phyloP scores from a whole-genome alignment of 2,797 vertebrate genomes.

The Anabacerthia variegaticeps region DNA sequence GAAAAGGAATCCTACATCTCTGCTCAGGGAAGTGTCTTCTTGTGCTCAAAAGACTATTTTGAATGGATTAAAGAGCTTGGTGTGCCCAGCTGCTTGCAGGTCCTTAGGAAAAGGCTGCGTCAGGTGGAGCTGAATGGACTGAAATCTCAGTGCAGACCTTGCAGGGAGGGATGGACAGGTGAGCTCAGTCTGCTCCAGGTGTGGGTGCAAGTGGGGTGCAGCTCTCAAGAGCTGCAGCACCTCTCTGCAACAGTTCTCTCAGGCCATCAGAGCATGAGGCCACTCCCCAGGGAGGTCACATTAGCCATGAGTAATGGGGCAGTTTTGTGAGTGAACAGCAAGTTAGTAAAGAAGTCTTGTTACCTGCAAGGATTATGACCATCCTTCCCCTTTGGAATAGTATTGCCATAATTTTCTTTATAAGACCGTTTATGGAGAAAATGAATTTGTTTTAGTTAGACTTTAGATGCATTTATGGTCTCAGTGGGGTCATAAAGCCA shows the following conservation, averaged over 20 bases:
- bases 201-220: background rate
- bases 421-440: background rate
- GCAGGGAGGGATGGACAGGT: background rate
- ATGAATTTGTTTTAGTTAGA: background rate
- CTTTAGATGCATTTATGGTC: background rate
- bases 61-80: background rate
- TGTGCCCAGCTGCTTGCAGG: background rate
- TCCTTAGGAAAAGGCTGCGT: background rate
- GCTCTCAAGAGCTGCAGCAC: background rate
- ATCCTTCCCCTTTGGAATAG: background rate
- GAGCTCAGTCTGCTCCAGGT: accelerated
- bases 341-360: background rate
- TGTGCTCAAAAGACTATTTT: background rate
- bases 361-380: background rate
- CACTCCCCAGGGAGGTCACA: background rate
- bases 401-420: background rate
- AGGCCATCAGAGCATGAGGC: background rate
- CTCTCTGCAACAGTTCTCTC: background rate
- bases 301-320: background rate
- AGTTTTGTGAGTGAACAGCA: background rate
- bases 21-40: background rate
- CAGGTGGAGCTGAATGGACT: background rate
- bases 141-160: background rate
- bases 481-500: background rate
- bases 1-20: background rate